A percentile compares a stretch with the other conserved stretches of the same genome.
These are phyloP conservation scores for Aelia acuminata DNA, from an alignment of 2,888 invertebrate species.

Conservation along the genomic window DNA sequence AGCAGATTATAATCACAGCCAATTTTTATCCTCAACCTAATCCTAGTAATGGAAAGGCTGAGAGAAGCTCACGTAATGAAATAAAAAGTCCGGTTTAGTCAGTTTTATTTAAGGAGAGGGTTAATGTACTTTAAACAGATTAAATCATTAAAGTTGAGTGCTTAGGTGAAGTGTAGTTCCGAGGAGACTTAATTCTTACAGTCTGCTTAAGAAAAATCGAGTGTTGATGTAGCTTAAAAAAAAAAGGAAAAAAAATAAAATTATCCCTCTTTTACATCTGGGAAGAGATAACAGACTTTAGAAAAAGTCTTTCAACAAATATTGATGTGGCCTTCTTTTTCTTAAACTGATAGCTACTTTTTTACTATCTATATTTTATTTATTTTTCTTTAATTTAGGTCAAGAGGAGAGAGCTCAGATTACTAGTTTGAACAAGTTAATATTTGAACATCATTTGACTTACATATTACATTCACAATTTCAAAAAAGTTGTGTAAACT, in stretches of 20 bases:
- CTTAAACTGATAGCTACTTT: neutral
- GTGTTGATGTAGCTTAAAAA: constrained; percentile 48
- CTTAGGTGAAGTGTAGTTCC: constrained; percentile 32
- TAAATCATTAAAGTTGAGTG: constrained; percentile 35
- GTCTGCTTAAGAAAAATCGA: constrained; percentile 15
- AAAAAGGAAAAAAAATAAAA: neutral
- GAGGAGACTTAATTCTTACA: neutral
- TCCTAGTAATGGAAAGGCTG: constrained; percentile 41
- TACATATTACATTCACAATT: no score
- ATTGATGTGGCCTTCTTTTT: neutral
- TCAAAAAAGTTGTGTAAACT: no score
- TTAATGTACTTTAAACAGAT: constrained; percentile 35
- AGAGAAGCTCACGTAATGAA: constrained; percentile 1
- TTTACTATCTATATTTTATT: neutral
- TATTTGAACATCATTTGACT: neutral
- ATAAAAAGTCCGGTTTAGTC: constrained; percentile 48
- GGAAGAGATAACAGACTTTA: neutral
- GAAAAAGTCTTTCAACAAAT: constrained; percentile 14
- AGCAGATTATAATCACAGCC: constrained; percentile 41
- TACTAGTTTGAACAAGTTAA: neutral
- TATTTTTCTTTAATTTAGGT: neutral
- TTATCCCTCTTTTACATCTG: neutral
- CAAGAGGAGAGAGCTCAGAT: neutral
- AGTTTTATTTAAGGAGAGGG: constrained; percentile 43
- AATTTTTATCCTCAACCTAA: neutral